phyloP scores from a whole-genome alignment of 1,140 invertebrate genomes.

The Hirudo medicinalis region DNA sequence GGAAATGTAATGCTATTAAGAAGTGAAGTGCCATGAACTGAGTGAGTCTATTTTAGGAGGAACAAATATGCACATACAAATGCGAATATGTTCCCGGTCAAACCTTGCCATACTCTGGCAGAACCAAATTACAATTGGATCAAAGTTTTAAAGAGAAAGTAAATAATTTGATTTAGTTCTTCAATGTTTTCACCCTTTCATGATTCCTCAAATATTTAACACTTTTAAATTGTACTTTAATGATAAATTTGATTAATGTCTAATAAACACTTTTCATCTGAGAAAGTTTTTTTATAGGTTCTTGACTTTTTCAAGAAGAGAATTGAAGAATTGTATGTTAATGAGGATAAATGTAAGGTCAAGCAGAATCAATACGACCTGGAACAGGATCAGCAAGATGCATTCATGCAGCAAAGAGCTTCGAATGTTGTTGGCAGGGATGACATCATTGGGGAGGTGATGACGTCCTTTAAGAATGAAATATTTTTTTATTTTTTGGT shows the following conservation, averaged over 20 bases:
- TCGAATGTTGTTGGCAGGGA: slow-evolving; percentile 20
- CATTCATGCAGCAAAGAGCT: slow-evolving; percentile 23
- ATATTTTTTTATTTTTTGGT: too few species aligned
- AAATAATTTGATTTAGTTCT: too few species aligned
- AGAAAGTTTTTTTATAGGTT: slow-evolving; percentile 12
- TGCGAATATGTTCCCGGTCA: slow-evolving; percentile 13
- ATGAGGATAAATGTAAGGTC: slow-evolving; percentile 1
- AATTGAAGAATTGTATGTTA: slow-evolving; percentile 19
- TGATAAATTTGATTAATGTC: neutral
- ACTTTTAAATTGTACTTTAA: neutral
- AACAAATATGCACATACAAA: neutral
- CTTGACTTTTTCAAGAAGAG: slow-evolving; percentile 21
- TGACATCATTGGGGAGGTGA: slow-evolving; percentile 20
- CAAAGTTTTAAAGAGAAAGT: slow-evolving; percentile 11
- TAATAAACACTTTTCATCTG: neutral
- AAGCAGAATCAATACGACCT: neutral
- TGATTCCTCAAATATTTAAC: neutral
- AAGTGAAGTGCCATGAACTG: too few species aligned
- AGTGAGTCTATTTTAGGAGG: neutral
- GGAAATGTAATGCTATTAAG: too few species aligned
- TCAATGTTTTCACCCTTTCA: too few species aligned
- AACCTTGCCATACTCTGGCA: neutral
- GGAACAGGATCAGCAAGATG: slow-evolving; percentile 17
- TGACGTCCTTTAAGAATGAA: neutral
- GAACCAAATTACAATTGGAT: slow-evolving; percentile 9